Evolutionary conservation across 37 sponge, comb jelly and placozoan genomes (phyloP), one percentile per base, ranked within the genome.

Genomic region (Spongilla lacustris): DNA sequence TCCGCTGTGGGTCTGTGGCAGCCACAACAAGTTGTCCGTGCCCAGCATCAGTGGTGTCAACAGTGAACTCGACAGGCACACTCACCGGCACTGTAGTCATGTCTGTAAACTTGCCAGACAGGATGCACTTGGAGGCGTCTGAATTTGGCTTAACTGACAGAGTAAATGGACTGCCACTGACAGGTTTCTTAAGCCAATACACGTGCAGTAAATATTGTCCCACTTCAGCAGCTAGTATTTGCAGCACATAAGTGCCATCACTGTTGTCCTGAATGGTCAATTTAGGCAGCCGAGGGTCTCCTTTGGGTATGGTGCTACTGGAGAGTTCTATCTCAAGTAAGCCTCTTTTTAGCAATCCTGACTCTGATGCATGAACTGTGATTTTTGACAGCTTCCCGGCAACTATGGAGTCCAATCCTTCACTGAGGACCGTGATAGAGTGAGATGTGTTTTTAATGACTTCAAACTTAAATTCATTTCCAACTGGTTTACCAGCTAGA

Each of bases 1-100:
- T 69, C 22, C 80, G 86, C 67, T 85, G 77, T 24, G 95, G 95
- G 14, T 92, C 90, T 4, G 73, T 66, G 25, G 88, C 93, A 8
- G 50, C 67, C 2, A 79, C 82, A 10, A 78, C 69, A 13, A 94
- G 86, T 27, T 80, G n/a, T 0, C 92, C 95, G 25, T n/a, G 50
- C 0, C 97, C 97, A 27, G 95, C 95, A 17, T 86, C 76, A 25
- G 87, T 94, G 23, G 88, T 75, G 66, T 97, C 93, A 27, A 97
- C 84, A 23, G 68, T 84, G 46, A 94, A 85, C 76, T 90, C 58
- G 5, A 97, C 84, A 2, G 87, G 90, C 14, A 84, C 73, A 38
- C 82, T 76, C 12, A 79, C 78, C 21, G 11, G 58, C 24, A 71
- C 68, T 21, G 78, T 71, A 0, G 27, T 10, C 46, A 49, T 77